Base-by-base conservation (phyloP, 2,888 invertebrate species). In the Epistrophe eligans region DNA sequence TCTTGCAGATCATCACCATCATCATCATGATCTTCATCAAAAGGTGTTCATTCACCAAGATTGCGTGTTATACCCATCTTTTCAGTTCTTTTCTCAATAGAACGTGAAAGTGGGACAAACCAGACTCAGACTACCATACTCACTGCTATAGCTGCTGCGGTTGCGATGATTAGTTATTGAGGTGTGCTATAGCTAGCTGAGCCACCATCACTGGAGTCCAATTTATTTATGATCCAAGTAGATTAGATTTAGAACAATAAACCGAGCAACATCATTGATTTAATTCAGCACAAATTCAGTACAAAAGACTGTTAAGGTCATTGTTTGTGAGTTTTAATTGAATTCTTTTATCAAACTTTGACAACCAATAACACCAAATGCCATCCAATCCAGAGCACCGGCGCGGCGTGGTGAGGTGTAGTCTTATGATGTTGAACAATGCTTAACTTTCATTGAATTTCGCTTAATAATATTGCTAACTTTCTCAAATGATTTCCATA, bases 51-150 rank as follows among this genome's bases (percentile, higher is more conserved):
- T 66, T 58, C 60, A 70, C 72, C 76, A 38, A 73, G 72, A 72
- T 82, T 85, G 82, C 82, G 71, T 82, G 85, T 85, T 70, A 77
- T 85, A 74, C 43, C 62, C 48, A 85, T 79, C 50, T 66, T 24
- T 72, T 71, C 11, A 64, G 67, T 73, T 79, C 55, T 73, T 48
- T 58, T 60, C 71, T 67, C 28, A 52, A 77, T 77, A 82, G 85
- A 85, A 82, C 85, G 85, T 77, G 85, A 85, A 85, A 85, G 85
- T 85, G 82, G 85, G 85, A 81, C 85, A 62, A 28, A 85, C 66
- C 19, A 57, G 55, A 55, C n/a, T 13, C 15, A 60, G 40, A 13
- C 17, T 24, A 32, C 28, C 9, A 32, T n/a, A 40, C 38, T 19
- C 28, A n/a, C 7, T 8, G n/a, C 43, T 38, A 24, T 1, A 1